Evolutionary conservation across 2,888 invertebrate genomes (phyloP), one percentile per base, ranked within the genome.

Genomic region (Agonopterix subpropinquella): DNA sequence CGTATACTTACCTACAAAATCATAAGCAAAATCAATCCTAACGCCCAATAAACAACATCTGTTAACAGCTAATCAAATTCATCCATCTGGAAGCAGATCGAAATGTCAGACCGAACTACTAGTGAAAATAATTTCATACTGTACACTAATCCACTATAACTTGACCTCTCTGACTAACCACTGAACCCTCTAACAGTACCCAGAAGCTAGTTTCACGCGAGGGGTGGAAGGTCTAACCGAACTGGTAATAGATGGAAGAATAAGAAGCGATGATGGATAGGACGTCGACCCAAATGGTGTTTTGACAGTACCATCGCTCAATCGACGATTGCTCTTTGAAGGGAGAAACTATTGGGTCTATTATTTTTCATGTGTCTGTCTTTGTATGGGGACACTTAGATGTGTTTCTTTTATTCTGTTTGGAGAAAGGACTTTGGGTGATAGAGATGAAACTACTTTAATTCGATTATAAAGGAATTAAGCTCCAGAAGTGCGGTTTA

Each of bases 31-130:
- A 28, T 28, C 28, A 28, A 28, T 28, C 5, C 28, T 28, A 28
- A 28, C 5, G 5, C 28, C 7, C 28, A 28, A 28, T 28, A 28
- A 28, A 28, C 68, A 79, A 76, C 87, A 87, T 85, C 85, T 87
- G 87, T 75, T 80, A 72, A 65, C 57, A 74, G 66, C 73, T 86
- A 82, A 88, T 88, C 86, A 85, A 84, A 86, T 87, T 85, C 86
- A 88, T 87, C 87, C 87, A 88, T 88, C 86, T 85, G 76, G 76
- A 72, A 78, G 72, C 80, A 80, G 79, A 88, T 87, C 87, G 87
- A 86, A 88, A 86, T 80, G 87, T 84, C 87, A 86, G 77, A 60
- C 68, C 69, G 75, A 72, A 73, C 77, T 72, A 73, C 76, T 77
- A 77, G 74, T 79, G 81, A 80, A 85, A 83, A 86, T 82, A 81